Evolutionary conservation across 2,888 invertebrate genomes (phyloP).

Genomic region (Aleiodes testaceus): DNA sequence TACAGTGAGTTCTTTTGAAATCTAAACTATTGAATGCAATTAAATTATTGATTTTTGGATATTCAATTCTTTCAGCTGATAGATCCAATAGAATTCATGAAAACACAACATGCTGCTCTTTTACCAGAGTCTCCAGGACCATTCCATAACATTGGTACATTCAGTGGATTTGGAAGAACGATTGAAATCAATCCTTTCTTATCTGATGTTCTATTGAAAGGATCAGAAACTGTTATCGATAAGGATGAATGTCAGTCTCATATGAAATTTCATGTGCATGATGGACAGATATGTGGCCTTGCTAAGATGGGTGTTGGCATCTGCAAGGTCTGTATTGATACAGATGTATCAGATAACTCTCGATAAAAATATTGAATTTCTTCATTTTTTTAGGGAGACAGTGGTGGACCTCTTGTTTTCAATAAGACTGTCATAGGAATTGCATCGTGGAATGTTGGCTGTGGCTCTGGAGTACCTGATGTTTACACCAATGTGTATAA

Average conservation of each 20-base stretch:
- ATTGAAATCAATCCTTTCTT: neutral
- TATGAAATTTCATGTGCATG: neutral
- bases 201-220: neutral
- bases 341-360: neutral
- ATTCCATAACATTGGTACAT: neutral
- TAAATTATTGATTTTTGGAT: neutral
- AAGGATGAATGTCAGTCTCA: conserved; percentile 1
- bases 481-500: neutral
- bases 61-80: neutral
- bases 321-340: conserved; percentile 5
- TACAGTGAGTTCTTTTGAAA: conserved; percentile 30
- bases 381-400: conserved; percentile 19
- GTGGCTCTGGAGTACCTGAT: neutral
- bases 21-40: neutral
- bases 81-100: neutral
- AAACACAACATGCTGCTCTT: neutral
- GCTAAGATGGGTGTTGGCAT: conserved; percentile 6
- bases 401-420: conserved; percentile 26
- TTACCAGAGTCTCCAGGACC: conserved; percentile 17
- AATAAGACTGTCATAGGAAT: conserved; percentile 6
- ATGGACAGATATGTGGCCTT: conserved; percentile 20
- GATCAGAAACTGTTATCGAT: neutral
- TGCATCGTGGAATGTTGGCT: conserved; percentile 23
- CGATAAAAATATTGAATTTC: neutral
- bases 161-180: conserved; percentile 22